A percentile compares a stretch with the other conserved stretches of the same genome.
These are phyloP conservation scores for Apostichopus californicus DNA, from an alignment of 35 echinoderm and acorn worm genomes.

Conservation along the genomic window DNA sequence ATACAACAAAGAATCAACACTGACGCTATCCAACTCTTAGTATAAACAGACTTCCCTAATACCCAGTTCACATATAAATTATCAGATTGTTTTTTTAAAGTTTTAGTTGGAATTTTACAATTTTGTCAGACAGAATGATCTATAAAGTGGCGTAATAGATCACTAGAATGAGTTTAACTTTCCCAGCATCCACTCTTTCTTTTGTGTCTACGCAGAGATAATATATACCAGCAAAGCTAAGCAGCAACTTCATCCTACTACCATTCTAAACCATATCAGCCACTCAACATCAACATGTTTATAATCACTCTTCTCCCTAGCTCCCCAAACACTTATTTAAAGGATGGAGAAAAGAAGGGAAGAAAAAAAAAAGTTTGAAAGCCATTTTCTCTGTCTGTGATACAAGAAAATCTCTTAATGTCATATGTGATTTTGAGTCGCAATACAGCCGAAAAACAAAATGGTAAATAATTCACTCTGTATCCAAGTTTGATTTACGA, in stretches of 20 bases:
- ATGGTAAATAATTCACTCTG: constrained; percentile 55
- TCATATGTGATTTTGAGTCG: constrained; percentile 37
- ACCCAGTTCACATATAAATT: too few relatives aligned
- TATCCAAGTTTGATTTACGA: constrained; percentile 46
- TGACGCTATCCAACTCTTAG: too few relatives aligned
- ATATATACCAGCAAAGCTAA: not conserved
- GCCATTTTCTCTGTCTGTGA: constrained; percentile 29
- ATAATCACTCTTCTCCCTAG: constrained; percentile 40
- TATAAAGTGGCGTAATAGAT: too few relatives aligned
- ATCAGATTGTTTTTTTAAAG: too few relatives aligned
- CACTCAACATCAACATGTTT: constrained; percentile 23
- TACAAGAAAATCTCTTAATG: constrained; percentile 42
- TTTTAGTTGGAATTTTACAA: too few relatives aligned
- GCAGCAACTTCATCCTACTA: not conserved
- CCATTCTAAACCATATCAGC: constrained; percentile 22
- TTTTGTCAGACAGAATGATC: too few relatives aligned
- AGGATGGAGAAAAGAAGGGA: not conserved
- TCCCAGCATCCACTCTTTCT: not conserved
- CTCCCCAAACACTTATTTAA: constrained; percentile 44
- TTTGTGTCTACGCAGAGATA: not conserved
- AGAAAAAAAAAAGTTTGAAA: not conserved
- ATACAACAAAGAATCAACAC: too few relatives aligned
- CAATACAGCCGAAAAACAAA: constrained; percentile 12
- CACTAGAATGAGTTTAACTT: not conserved
- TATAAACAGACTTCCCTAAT: too few relatives aligned